phyloP scores from a whole-genome alignment of 2,113 vertebrate genomes.

The Ovis canadensis region DNA sequence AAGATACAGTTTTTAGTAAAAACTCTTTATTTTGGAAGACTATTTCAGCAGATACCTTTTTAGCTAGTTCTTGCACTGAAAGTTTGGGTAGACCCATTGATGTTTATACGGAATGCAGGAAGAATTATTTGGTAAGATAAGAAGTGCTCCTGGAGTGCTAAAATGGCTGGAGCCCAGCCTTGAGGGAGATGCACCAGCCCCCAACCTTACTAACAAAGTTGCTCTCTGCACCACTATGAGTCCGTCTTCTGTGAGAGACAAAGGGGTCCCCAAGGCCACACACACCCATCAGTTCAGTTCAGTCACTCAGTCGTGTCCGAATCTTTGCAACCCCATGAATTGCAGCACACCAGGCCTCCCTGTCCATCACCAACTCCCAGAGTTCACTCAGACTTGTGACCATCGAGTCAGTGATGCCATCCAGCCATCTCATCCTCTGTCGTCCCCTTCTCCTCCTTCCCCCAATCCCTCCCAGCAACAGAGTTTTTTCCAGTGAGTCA shows the following conservation, averaged over 20 bases:
- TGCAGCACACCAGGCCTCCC: no score
- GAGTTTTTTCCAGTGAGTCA: no score
- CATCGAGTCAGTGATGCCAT: no score
- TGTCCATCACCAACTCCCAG: no score
- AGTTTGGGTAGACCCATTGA: background rate
- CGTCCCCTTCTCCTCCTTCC: no score
- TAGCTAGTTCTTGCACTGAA: no score
- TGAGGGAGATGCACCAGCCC: background rate
- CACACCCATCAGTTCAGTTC: background rate
- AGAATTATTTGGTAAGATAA: background rate
- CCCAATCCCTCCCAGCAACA: no score
- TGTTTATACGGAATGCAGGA: no score
- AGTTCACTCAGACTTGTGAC: fast-evolving
- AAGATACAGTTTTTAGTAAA: background rate
- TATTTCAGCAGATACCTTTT: fast-evolving
- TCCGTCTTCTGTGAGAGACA: background rate
- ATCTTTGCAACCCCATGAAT: no score
- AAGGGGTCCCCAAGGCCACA: fast-evolving
- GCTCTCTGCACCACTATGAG: fast-evolving
- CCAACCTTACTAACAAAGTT: background rate
- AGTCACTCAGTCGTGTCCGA: fast-evolving
- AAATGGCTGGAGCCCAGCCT: fast-evolving
- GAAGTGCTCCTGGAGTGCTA: background rate
- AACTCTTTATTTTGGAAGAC: background rate
- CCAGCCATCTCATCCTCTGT: no score